A percentile compares a stretch with the other conserved stretches of the same genome.
Conservation (phyloP, 1,140 invertebrate genomes). For the Zaprionus taronus region DNA sequence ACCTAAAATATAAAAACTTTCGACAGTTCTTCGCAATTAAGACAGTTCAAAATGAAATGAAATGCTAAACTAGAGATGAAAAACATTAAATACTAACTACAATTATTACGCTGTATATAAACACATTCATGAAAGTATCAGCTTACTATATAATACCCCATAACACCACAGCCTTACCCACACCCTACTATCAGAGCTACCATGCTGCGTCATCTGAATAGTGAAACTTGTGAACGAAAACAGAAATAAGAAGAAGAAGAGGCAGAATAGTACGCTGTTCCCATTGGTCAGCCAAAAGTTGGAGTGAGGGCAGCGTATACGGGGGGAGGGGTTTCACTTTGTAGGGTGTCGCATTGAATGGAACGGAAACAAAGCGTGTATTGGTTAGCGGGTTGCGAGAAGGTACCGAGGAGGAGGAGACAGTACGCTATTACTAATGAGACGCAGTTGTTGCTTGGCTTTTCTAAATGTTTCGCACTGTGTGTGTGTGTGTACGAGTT, state of each 20-base stretch:
- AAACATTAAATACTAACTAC: not conserved
- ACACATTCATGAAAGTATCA: not conserved
- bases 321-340: slow-evolving; percentile 10
- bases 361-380: slow-evolving; percentile 54
- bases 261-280: slow-evolving; percentile 22
- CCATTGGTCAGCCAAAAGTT: slow-evolving; percentile 41
- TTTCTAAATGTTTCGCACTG: slow-evolving; percentile 10
- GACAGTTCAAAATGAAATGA: too few relatives aligned
- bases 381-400: not conserved
- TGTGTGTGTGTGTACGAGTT: not conserved
- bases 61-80: too few relatives aligned
- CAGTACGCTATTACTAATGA: slow-evolving; percentile 61
- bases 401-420: not conserved
- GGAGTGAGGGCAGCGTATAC: not conserved
- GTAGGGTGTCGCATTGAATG: slow-evolving; percentile 48
- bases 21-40: too few relatives aligned
- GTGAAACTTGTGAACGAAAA: slow-evolving; percentile 8
- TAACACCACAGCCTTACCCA: not conserved
- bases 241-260: slow-evolving; percentile 11
- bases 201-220: slow-evolving; percentile 2
- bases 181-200: not conserved
- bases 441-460: slow-evolving; percentile 60
- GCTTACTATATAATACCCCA: not conserved
- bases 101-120: not conserved
- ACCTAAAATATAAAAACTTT: too few relatives aligned